Evolutionary conservation across 2,113 vertebrate genomes (phyloP), one percentile per base, ranked within the genome.

Genomic region (Excalfactoria chinensis): DNA sequence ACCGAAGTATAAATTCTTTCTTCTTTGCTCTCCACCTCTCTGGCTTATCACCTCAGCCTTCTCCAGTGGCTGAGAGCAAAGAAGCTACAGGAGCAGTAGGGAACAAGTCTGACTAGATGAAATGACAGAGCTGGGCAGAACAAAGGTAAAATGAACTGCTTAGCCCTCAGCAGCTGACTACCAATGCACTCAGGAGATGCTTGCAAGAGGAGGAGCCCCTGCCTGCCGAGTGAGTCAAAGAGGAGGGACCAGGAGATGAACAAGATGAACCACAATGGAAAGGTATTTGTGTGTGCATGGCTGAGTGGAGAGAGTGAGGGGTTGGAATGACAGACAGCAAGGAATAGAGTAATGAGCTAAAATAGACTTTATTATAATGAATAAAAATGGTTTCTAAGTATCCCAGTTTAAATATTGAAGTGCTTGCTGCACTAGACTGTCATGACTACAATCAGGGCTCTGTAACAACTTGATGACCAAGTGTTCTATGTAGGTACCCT

Each of bases 1-100:
- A 85, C 93, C 89, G 28, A 92, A 94, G 93, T 60, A 94, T 70
- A 92, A 93, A 96, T 91, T 87, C 72, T 90, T 88, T 86, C 82
- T 88, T 72, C 86, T 78, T 89, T 72, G 67, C 89, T 94, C 83
- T 94, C 83, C 76, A 93, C 67, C 66, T 78, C 71, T 60, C 62
- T 1, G 3, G 55, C 91, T 96, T 55, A n/a, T 21, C 89, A 94
- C 81, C 89, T 89, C 94, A 89, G 89, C 84, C 86, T 92, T 85
- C 70, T 94, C 37, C 89, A 83, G 88, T 81, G 79, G 67, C 70
- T 48, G 90, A 46, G 48, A 84, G 64, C 0, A 5, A 84, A 74
- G 35, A 93, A 88, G 58, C 62, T 78, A 35, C 55, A 41, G n/a
- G 55, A 94, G 70, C n/a, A n/a, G 34, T 16, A 4, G 8, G 56